These are phyloP conservation scores for Wasmannia auropunctata DNA, from an alignment of 1,140 invertebrate species.

Conservation along the genomic window DNA sequence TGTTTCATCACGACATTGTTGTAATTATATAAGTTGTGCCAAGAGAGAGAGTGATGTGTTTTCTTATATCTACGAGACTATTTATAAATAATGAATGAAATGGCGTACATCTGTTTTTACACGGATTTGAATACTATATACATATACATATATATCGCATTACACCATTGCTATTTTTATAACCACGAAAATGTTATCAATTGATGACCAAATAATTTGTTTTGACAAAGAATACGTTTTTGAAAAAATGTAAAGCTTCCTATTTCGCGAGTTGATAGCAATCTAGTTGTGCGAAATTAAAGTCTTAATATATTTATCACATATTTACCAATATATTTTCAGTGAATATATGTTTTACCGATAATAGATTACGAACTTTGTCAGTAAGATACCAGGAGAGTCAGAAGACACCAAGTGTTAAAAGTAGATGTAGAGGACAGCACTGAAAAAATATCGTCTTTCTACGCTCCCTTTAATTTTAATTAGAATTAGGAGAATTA, in stretches of 20 bases:
- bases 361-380: not conserved
- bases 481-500: too few species aligned
- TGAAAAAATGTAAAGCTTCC: not conserved
- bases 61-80: not conserved
- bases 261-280: not conserved
- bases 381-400: not conserved
- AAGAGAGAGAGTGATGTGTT: not conserved
- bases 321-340: not conserved
- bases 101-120: not conserved
- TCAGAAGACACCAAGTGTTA: not conserved
- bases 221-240: not conserved
- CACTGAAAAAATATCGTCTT: not conserved
- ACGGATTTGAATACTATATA: not conserved
- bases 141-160: not conserved
- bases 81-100: constrained; percentile 2
- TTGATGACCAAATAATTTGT: not conserved
- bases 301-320: not conserved
- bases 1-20: not conserved
- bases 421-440: not conserved
- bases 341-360: not conserved
- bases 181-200: not conserved
- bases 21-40: not conserved
- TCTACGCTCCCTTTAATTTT: not conserved
- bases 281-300: not conserved
- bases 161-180: not conserved